phyloP scores from a whole-genome alignment of 2,888 invertebrate species.

The Orthosia gothica region DNA sequence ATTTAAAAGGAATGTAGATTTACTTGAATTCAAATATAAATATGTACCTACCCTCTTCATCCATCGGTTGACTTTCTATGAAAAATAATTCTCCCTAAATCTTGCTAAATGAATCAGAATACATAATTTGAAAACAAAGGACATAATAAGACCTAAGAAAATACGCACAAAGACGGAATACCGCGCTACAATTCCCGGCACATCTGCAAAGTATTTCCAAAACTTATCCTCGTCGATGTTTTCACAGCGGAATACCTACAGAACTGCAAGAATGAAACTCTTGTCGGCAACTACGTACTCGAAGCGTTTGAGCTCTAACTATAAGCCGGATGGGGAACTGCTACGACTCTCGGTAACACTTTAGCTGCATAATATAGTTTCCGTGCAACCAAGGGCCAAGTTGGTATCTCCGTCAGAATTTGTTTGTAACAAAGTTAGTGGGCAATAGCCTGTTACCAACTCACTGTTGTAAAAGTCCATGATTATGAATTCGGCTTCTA shows the following conservation, averaged over 20 bases:
- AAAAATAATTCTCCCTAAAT: not conserved
- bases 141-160: slow-evolving; percentile 12
- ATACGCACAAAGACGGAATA: slow-evolving; percentile 16
- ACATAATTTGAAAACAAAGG: slow-evolving; percentile 11
- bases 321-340: slow-evolving; percentile 35
- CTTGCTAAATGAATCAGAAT: not conserved
- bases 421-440: slow-evolving; percentile 25
- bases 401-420: slow-evolving; percentile 28
- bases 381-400: slow-evolving; percentile 23
- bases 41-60: too few relatives aligned
- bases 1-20: too few relatives aligned
- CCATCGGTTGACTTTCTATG: not conserved
- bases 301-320: slow-evolving; percentile 36
- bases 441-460: not conserved
- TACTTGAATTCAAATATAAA: not conserved
- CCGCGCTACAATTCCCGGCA: slow-evolving; percentile 5
- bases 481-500: slow-evolving; percentile 7
- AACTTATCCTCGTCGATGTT: slow-evolving; percentile 27
- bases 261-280: slow-evolving; percentile 31
- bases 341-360: slow-evolving; percentile 32
- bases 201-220: not conserved
- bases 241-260: slow-evolving; percentile 18
- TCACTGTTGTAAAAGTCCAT: not conserved
- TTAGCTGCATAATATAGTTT: slow-evolving; percentile 46
- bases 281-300: slow-evolving; percentile 23